Evolutionary conservation across 2,797 vertebrate species (phyloP), one percentile per base, ranked within the genome.

Genomic region (Poecile montanus): DNA sequence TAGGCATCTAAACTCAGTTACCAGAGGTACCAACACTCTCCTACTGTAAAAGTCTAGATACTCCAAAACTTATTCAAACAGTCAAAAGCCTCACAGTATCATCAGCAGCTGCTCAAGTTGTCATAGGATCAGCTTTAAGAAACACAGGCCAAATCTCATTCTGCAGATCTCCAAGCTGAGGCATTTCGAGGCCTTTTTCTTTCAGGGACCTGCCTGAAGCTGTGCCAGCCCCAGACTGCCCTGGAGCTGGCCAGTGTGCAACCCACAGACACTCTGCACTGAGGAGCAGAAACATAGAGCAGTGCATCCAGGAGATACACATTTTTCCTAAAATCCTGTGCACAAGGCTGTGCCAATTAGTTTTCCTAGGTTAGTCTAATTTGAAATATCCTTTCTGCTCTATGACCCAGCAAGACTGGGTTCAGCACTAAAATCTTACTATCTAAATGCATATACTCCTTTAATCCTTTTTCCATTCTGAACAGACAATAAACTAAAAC

Each of bases 251-350:
- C 66, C 42, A 17, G 6, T 4, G 12, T 26, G 16, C 34, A 75
- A 10, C 17, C 34, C 16, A 9, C 6, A 73, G 34, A 36, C 23
- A 50, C 27, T 5, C 23, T 29, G 4, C 58, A 29, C 19, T 51
- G 25, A 63, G 34, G 29, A 50, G 30, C 29, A 78, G 14, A 6
- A 56, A 66, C 2, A 3, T 0, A 20, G 16, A 32, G 36, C 3
- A 4, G 8, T 27, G 15, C 56, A 51, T 10, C 6, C 2, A n/a
- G 29, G 17, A 76, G 13, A 51, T 5, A 70, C 4, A 29, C 4
- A 0, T 13, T 67, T 71, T 25, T 53, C 47, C 36, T 29, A n/a
- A 71, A 84, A 30, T 20, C 26, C 8, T 19, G 16, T 1, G 0
- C 32, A 45, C 8, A 40, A 5, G 15, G 19, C 10, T 27, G 6